Conservation (phyloP, 2,113 vertebrate species). For the Gambusia holbrooki region DNA sequence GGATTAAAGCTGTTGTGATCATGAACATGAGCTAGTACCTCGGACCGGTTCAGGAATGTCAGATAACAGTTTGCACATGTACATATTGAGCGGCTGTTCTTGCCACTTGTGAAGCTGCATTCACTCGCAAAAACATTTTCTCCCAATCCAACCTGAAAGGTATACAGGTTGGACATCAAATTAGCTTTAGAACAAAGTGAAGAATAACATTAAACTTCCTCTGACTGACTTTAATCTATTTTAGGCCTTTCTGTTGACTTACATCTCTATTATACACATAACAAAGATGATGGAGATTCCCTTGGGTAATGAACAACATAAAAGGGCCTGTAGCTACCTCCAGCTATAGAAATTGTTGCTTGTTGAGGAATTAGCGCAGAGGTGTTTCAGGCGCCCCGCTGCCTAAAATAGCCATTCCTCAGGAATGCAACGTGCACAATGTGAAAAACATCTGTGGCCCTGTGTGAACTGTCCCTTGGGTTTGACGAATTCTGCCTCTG, state of each 20-base stretch:
- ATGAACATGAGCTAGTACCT: neutral
- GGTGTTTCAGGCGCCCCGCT: constrained; percentile 41
- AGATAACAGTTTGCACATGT: neutral
- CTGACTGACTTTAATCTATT: constrained; percentile 51
- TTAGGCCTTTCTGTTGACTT: constrained; percentile 22
- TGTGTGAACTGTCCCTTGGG: constrained; percentile 49
- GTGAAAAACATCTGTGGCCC: constrained; percentile 76
- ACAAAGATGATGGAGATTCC: constrained; percentile 33
- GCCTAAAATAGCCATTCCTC: constrained; percentile 69
- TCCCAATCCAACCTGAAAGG: neutral
- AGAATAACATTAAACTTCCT: constrained; percentile 34
- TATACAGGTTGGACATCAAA: neutral
- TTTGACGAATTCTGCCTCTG: constrained; percentile 48
- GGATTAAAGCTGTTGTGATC: neutral
- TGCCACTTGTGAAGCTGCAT: neutral
- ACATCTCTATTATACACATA: neutral
- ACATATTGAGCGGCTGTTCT: neutral
- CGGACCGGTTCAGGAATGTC: neutral
- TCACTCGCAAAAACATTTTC: neutral
- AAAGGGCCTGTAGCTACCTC: constrained; percentile 33
- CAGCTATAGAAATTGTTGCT: constrained; percentile 42
- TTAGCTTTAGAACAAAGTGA: constrained; percentile 22
- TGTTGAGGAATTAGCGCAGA: constrained; percentile 36
- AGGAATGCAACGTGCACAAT: constrained; percentile 41
- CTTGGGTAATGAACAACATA: constrained; percentile 35